Evolutionary conservation across 2,113 vertebrate genomes (phyloP).

Genomic region (Capra hircus): DNA sequence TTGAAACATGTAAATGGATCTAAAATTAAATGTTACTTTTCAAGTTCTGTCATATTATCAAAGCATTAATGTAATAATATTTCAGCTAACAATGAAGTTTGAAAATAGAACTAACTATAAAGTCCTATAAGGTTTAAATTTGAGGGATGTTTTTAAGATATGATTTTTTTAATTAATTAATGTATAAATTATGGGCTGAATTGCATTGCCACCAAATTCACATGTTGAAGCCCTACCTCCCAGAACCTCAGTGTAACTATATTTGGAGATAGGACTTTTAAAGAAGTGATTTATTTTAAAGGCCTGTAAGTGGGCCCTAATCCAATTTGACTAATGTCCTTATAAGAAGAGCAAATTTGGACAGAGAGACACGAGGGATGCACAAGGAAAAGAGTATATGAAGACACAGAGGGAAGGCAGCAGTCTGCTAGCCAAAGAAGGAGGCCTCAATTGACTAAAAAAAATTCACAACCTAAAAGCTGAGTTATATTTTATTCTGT

Average conservation of each 20-base stretch:
- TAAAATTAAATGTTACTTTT: neutral
- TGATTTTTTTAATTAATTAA: neutral
- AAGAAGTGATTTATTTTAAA: neutral
- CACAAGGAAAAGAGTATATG: neutral
- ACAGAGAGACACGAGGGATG: neutral
- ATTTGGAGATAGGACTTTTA: neutral
- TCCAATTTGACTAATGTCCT: neutral
- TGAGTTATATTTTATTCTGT: neutral
- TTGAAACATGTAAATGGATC: neutral
- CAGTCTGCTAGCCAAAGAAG: neutral
- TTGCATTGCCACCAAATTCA: neutral
- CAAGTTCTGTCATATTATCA: neutral
- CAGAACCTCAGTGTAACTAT: neutral
- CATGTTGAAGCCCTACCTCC: neutral
- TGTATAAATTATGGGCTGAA: neutral
- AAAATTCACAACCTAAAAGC: neutral
- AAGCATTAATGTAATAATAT: neutral
- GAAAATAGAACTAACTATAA: neutral
- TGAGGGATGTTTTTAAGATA: neutral
- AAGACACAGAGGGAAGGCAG: neutral
- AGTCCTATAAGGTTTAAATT: neutral
- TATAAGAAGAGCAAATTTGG: neutral
- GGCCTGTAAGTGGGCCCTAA: neutral
- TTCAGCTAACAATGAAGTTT: neutral
- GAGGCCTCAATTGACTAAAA: neutral